A percentile compares a stretch with the other conserved stretches of the same genome.
These are phyloP conservation scores for Apaloderma vittatum DNA, from an alignment of 2,113 vertebrate genomes.

Conservation along the genomic window DNA sequence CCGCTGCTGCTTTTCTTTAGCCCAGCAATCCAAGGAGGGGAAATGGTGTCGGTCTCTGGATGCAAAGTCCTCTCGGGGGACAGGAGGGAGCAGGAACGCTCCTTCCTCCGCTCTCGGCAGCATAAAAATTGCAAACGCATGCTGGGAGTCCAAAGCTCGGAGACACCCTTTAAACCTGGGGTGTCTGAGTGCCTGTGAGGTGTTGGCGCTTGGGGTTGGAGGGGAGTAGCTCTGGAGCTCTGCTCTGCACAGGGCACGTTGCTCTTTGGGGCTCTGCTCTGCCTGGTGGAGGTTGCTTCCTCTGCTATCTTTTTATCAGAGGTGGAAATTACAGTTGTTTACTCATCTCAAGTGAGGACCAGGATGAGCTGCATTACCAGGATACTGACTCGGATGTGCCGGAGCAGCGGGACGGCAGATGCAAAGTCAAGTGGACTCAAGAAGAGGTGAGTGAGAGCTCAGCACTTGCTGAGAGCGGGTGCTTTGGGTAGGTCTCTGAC, in stretches of 20 bases:
- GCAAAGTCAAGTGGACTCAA: conserved; percentile 94
- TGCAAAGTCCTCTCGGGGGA: neutral
- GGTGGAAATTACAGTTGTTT: neutral
- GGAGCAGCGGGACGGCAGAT: conserved; percentile 89
- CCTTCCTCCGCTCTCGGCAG: neutral
- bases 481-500: neutral
- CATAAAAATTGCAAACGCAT: fast-evolving
- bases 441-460: conserved; percentile 86
- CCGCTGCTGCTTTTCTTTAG: fast-evolving
- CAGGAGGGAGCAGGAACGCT: neutral
- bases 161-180: neutral
- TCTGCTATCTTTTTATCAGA: neutral
- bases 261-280: neutral
- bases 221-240: neutral
- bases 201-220: neutral
- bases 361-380: conserved; percentile 88
- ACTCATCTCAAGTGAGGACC: conserved; percentile 83
- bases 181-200: neutral
- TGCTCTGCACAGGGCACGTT: too few species aligned
- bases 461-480: neutral
- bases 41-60: neutral
- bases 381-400: conserved; percentile 92
- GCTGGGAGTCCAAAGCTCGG: fast-evolving
- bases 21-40: fast-evolving
- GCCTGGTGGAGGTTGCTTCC: fast-evolving